Base-by-base conservation (phyloP, 2,888 invertebrate species). In the Oxystoma pomonae region DNA sequence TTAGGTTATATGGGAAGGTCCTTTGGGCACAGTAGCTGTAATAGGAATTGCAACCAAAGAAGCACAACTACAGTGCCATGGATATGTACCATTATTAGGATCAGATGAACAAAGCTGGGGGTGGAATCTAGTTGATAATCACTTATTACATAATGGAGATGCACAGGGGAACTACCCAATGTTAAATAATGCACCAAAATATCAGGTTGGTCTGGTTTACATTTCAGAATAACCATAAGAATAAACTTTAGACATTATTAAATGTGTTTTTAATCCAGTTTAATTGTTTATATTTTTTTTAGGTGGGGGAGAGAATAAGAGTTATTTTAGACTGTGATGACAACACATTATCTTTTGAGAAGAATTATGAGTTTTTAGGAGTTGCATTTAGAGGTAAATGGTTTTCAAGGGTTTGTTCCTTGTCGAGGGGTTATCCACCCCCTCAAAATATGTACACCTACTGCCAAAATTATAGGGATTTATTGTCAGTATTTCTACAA, bases 71-170 rank as follows among this genome's bases (percentile, higher is more conserved):
- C 94, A 98, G 78, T 94, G 94, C 79, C 94, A 92, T 74, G 98
- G 98, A 61, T 99, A 99, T 83, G 92, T 97, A 59, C 93, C 97
- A 7, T 83, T 99, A 64, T 82, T 98, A 67, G 98, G 98, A 22
- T 92, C 94, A 2, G 96, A 98, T 82, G 94, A 96, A 78, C 92
- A 98, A 79, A 97, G 96, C 75, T 99, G 98, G 98, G 98, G 98
- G 16, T 99, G 98, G 98, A 98, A 98, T 85, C 85, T 99, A 73
- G 98, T 98, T 59, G 98, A 98, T 82, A 98, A 98, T 84, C 90
- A 94, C 82, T 86, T 98, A 71, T 83, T 98, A 73, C 98, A 99
- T 80, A 96, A 97, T 84, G 98, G 98, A 61, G 93, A 96, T 81
- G 91, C 91, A 69, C 93, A 94, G 81, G 96, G 96, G 68, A 94